Evolutionary conservation across 1,140 invertebrate genomes (phyloP), one percentile per base, ranked within the genome.

Genomic region (Drosophila nigrodunni): DNA sequence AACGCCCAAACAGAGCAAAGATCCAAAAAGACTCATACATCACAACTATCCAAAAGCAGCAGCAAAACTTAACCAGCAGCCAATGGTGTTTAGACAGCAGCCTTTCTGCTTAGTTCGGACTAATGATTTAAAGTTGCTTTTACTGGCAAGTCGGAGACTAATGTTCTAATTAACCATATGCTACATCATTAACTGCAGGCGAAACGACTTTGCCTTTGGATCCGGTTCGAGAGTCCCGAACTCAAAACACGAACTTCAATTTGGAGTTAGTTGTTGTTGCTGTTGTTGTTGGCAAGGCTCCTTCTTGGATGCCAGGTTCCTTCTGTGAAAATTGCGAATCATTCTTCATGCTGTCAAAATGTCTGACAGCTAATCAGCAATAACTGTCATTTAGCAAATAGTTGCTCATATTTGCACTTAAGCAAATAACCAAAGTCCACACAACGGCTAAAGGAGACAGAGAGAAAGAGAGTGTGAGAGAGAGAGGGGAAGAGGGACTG

Each of bases 351-450:
- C 85, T 89, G 85, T 89, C 85, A 89, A 89, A 89, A 89, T 75
- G 86, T 78, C 85, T 85, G 85, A 89, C 85, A 89, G 85, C 81
- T 89, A 90, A 89, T 89, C 85, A 89, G 85, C 86, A 90, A 89
- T 89, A 89, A 89, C 80, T 90, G 85, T 89, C 85, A 81, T 89
- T 89, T 89, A 89, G 85, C 85, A 89, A 89, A 90, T 89, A 89
- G 85, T 89, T 89, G 86, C 86, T 89, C 85, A 89, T 90, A 89
- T 90, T 89, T 89, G 86, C 86, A 89, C 86, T 89, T 89, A 89
- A 89, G 86, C 85, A 85, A 89, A 89, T 89, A 89, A 76, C 81
- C 85, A 69, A 54, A 44, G 64, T 64, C 49, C 25, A 62, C 25
- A 61, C 44, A 58, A 41, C 34, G 34, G 41, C 43, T 37, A 15